Base-by-base conservation (phyloP, 2,113 vertebrate genomes). In the Sander vitreus region DNA sequence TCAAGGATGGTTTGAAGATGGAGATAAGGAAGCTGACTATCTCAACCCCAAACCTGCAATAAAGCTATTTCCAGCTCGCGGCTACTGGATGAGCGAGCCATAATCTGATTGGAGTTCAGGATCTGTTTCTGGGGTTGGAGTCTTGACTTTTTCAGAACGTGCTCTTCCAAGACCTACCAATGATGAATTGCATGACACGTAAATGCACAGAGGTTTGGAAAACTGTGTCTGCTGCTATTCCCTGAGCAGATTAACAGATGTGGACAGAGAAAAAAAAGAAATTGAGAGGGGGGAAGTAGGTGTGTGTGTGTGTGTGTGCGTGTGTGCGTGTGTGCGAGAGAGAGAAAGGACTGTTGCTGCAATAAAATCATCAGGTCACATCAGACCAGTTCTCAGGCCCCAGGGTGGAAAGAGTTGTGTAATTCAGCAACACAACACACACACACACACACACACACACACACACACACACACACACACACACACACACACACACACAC, bases 211-310 rank as follows among this genome's bases (percentile, higher is more conserved):
- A 89, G 89, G 88, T 88, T 92, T 87, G 92, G 90, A 93, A 93
- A 93, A 91, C 89, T 89, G 79, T 73, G 90, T 92, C 84, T 79
- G 85, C 91, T 80, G 91, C 87, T 90, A 86, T 93, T 93, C 94
- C 93, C 92, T 94, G 93, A 95, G 89, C 94, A 94, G 91, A 94
- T 91, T 93, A 94, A 94, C 94, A 95, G 94, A 95, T 94, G 93
- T 93, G 80, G 84, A 88, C 64, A 77, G 62, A 82, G 68, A 72
- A 70, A 71, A 76, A 76, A 76, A 86, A n/a, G n/a, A n/a, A 84
- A 84, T 10, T 21, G 47, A 76, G 65, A 80, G 76, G 66, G 39
- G 83, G 87, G 78, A 74, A 80, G 83, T 69, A 14, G 68, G 74
- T 33, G 50, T 73, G 77, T 75, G 39, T 33, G 50, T 73, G 77